A percentile compares a stretch with the other conserved stretches of the same genome.
These are phyloP conservation scores for Anolis sagrei DNA, from an alignment of 2,113 vertebrate species.

Conservation along the genomic window DNA sequence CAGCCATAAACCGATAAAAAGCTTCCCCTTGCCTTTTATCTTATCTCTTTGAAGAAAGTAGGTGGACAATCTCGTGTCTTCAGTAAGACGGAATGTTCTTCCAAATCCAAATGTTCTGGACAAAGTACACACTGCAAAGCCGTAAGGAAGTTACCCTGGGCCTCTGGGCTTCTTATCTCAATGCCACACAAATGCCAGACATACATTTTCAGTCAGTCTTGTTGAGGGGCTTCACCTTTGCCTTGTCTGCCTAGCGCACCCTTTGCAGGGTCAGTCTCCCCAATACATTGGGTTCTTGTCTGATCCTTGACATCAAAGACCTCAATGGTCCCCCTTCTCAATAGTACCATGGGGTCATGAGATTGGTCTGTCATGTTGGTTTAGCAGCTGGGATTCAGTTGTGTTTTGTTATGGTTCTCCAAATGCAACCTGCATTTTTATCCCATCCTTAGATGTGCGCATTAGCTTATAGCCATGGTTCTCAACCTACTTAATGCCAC, in stretches of 20 bases:
- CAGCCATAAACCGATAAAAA: neutral
- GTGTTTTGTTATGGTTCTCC: too few species aligned
- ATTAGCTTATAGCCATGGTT: too few species aligned
- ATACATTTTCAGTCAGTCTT: too few species aligned
- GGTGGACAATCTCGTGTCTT: neutral
- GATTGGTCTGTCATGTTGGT: too few species aligned
- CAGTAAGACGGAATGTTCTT: neutral
- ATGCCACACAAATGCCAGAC: neutral
- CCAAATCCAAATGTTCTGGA: neutral
- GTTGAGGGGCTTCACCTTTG: neutral
- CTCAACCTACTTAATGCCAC: too few species aligned
- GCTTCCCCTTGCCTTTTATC: neutral
- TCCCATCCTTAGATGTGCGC: too few species aligned
- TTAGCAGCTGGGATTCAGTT: too few species aligned
- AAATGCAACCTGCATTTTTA: too few species aligned
- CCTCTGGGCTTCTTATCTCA: neutral
- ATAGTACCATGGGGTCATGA: too few species aligned
- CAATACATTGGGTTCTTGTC: neutral
- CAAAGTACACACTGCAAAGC: neutral
- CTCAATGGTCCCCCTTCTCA: too few species aligned
- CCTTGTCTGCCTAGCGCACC: neutral
- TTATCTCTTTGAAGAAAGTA: conserved; percentile 10
- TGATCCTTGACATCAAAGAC: too few species aligned
- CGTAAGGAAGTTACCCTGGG: conserved; percentile 1
- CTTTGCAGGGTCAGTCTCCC: neutral